Evolutionary conservation across 2,888 invertebrate genomes (phyloP), one percentile per base, ranked within the genome.

Genomic region (Chrysolina oricalcia): DNA sequence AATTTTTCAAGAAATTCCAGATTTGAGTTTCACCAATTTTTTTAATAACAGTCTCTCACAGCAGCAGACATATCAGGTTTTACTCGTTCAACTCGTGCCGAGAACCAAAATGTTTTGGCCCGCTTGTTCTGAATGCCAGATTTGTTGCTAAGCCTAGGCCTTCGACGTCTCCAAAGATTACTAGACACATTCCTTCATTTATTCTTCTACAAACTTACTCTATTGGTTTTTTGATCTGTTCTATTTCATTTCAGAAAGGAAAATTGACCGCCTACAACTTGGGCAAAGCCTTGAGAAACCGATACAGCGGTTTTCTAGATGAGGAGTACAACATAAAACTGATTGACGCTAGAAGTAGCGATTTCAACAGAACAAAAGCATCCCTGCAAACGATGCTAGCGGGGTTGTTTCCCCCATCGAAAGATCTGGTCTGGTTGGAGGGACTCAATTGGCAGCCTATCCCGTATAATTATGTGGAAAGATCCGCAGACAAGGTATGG

Each of bases 361-460:
- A 93, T 83, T 92, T 90, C 83, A 92, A 93, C 70, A 90, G 94
- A 64, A 94, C 95, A 0, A 91, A 94, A 87, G 93, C 93, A 91
- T 93, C 94, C 4, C 93, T 92, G 0, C 89, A 93, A 78, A 88
- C 93, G 19, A 92, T 93, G 5, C 88, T 94, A 70, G 92, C 94
- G 0, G 94, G 92, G 0, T 85, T 95, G 35, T 95, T 91, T 86
- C 93, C 93, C 1, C 93, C 94, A 0, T 84, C 83, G 2, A 89
- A 89, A 10, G 83, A 89, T 17, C 90, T 91, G 85, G 87, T 89
- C 72, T 93, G 93, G 92, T 90, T 91, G 80, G 81, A 86, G n/a
- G 81, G 77, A 15, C 70, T 86, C 15, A 77, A 77, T n/a, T 86
- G 86, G 87, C 85, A 85, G 78, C 86, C 87, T 0, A 85, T 86